A percentile compares a stretch with the other conserved stretches of the same genome.
Conservation (phyloP, 2,113 vertebrate species). For the Etheostoma spectabile region DNA sequence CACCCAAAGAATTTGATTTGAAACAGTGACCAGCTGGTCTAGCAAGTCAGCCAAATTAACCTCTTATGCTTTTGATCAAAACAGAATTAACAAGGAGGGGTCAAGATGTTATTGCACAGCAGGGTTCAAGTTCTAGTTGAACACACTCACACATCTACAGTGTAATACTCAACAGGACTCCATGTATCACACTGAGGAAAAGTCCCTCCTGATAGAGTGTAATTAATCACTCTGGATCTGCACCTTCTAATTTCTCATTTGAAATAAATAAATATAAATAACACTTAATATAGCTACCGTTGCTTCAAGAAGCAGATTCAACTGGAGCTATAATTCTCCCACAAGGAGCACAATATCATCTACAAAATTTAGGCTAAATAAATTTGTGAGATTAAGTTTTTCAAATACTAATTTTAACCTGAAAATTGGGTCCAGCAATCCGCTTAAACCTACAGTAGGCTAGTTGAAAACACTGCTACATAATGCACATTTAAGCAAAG, state of each 20-base stretch:
- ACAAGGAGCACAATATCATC: neutral
- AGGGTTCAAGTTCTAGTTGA: slow-evolving; percentile 38
- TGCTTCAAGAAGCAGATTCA: slow-evolving; percentile 5
- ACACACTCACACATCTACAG: slow-evolving; percentile 46
- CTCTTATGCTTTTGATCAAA: slow-evolving; percentile 80
- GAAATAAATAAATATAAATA: neutral
- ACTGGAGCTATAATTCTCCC: neutral
- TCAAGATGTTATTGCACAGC: slow-evolving; percentile 68
- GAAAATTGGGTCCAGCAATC: neutral
- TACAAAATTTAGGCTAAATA: neutral
- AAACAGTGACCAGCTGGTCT: slow-evolving; percentile 77
- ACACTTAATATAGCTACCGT: slow-evolving; percentile 6
- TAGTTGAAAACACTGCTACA: neutral
- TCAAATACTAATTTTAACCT: neutral
- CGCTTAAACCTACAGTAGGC: neutral
- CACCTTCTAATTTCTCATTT: slow-evolving; percentile 3
- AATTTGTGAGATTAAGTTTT: neutral
- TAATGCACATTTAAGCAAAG: neutral
- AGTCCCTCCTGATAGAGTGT: slow-evolving; percentile 21
- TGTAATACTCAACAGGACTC: slow-evolving; percentile 58
- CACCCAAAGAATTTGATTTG: slow-evolving; percentile 70
- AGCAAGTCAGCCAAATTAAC: slow-evolving; percentile 73
- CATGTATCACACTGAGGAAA: slow-evolving; percentile 54
- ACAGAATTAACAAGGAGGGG: slow-evolving; percentile 76
- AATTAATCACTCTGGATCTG: slow-evolving; percentile 56